Evolutionary conservation across 2,888 invertebrate genomes (phyloP), one percentile per base, ranked within the genome.

Genomic region (Rotaria socialis): DNA sequence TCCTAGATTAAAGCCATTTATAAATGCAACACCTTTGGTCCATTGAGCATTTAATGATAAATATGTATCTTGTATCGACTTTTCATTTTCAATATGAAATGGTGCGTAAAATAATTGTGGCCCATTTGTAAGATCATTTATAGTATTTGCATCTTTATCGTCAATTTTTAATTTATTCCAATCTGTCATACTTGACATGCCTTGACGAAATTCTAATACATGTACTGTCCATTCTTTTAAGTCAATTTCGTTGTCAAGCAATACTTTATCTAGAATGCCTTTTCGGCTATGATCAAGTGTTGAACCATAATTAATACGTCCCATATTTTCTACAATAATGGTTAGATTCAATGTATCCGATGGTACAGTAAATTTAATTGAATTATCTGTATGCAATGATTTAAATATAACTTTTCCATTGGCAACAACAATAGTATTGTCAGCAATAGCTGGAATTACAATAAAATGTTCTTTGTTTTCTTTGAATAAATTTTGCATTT

Each of bases 1-100:
- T 43, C 80, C 80, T 24, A 80, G 1, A 80, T 80, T 80, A n/a
- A 43, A 43, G 1, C 80, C 80, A 80, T 80, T 80, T 22, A 80
- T 8, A 80, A 80, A 80, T 80, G 47, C 80, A 22, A 80, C 80
- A 47, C 80, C 80, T 80, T 80, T 80, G n/a, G 41, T 16, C 43
- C 43, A 80, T 8, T 16, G 5, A 27, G 4, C n/a, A n/a, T 27
- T 11, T 1, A 60, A 60, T 60, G 80, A 5, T 43, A 80, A 35
- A 47, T 35, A 80, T 24, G 80, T 80, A 14, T 80, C 80, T 24
- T 47, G 22, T 24, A 47, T 43, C 47, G 22, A 24, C 1, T 80
- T 24, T 19, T 27, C 35, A 43, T 47, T 41, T 43, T 80, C 80
- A 47, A 80, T 80, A 16, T 41, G 0, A 47, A 80, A 80, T 80